These are phyloP conservation scores for Tenthredo amoena DNA, from an alignment of 2,888 invertebrate genomes.

Conservation along the genomic window DNA sequence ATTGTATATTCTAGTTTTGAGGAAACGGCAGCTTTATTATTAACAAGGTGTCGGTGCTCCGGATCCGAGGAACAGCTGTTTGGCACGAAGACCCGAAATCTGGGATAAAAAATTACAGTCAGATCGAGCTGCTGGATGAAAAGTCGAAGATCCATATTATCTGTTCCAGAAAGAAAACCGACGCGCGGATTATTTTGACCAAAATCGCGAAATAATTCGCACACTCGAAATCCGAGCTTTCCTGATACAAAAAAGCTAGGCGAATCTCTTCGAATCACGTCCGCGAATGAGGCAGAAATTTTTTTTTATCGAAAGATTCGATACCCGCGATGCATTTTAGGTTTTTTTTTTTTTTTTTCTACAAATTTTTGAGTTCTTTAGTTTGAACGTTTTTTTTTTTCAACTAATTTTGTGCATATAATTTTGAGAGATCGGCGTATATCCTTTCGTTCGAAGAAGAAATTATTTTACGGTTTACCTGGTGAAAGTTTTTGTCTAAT, in stretches of 20 bases:
- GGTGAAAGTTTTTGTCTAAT: too few relatives aligned
- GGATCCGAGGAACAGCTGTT: conserved; percentile 59
- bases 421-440: background rate
- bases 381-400: too few relatives aligned
- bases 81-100: conserved; percentile 58
- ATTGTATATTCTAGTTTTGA: background rate
- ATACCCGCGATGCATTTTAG: too few relatives aligned
- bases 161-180: too few relatives aligned
- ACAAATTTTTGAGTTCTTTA: too few relatives aligned
- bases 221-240: background rate
- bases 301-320: too few relatives aligned
- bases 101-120: background rate
- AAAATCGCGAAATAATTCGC: background rate
- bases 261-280: background rate
- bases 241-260: background rate
- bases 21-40: conserved; percentile 52
- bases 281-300: too few relatives aligned
- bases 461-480: too few relatives aligned
- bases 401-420: background rate
- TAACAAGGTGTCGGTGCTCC: conserved; percentile 53
- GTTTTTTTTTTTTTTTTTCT: too few relatives aligned
- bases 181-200: too few relatives aligned
- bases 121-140: background rate
- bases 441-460: too few relatives aligned
- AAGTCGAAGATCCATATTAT: background rate